A percentile compares a stretch with the other conserved stretches of the same genome.
phyloP scores from a whole-genome alignment of 2,888 invertebrate genomes.

The Leptopilina myrica region DNA sequence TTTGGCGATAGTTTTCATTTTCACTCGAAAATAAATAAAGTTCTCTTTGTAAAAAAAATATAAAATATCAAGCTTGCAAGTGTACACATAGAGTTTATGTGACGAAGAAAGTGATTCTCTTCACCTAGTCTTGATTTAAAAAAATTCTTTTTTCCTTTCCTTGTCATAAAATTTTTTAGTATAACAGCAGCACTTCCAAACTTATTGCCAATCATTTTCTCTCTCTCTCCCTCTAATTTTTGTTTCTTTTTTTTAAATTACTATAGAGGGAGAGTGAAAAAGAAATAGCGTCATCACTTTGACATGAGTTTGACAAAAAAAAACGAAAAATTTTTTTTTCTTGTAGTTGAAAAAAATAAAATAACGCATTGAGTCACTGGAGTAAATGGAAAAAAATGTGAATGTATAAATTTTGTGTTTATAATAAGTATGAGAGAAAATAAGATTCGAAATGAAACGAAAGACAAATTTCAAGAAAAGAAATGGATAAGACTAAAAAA shows the following conservation, averaged over 20 bases:
- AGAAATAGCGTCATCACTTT: too few species aligned
- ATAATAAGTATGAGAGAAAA: constrained; percentile 46
- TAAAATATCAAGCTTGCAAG: constrained; percentile 33
- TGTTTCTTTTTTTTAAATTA: too few species aligned
- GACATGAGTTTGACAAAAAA: too few species aligned
- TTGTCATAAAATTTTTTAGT: constrained; percentile 34
- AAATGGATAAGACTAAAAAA: constrained; percentile 36
- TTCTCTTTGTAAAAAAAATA: background rate
- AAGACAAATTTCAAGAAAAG: constrained; percentile 23
- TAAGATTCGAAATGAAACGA: constrained; percentile 40
- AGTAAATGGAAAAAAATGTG: constrained; percentile 48
- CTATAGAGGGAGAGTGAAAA: too few species aligned
- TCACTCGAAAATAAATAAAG: constrained; percentile 16
- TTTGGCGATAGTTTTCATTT: constrained; percentile 25
- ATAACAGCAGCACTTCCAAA: too few species aligned
- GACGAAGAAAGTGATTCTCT: constrained; percentile 15
- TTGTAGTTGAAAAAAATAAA: constrained; percentile 33
- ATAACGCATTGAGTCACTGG: constrained; percentile 44
- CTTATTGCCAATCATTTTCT: too few species aligned
- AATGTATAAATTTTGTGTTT: constrained; percentile 56
- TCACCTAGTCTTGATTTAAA: constrained; percentile 6
- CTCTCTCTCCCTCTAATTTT: too few species aligned
- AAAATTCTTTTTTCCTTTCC: background rate
- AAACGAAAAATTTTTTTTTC: too few species aligned
- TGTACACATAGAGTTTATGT: constrained; percentile 30